Percentiles rank a stretch among this genome's conserved stretches.
phyloP scores from a whole-genome alignment of 2,797 vertebrate species.

The Myiotriccus ornatus region DNA sequence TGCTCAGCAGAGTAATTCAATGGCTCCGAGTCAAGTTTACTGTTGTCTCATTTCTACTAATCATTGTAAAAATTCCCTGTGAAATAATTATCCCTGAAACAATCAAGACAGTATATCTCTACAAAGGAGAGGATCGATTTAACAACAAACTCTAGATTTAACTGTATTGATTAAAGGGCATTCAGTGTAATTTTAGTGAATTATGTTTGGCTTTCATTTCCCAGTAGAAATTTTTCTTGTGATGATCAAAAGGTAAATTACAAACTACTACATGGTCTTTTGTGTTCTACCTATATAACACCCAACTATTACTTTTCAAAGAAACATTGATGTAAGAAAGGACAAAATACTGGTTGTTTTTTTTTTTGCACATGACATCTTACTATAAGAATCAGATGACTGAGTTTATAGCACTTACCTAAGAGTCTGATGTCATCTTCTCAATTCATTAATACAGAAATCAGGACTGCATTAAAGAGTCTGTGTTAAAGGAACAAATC shows the following conservation, averaged over 20 bases:
- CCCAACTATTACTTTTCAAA: constrained; percentile 50
- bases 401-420: constrained; percentile 70
- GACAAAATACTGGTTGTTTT: constrained; percentile 54
- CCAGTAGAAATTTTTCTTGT: constrained; percentile 75
- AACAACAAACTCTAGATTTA: constrained; percentile 90
- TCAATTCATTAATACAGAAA: constrained; percentile 73
- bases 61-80: constrained; percentile 73
- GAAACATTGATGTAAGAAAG: constrained; percentile 34
- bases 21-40: constrained; percentile 68
- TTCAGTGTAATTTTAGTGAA: constrained; percentile 82
- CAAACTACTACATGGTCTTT: constrained; percentile 61
- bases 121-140: constrained; percentile 83
- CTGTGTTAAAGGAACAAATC: constrained; percentile 72
- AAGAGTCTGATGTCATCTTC: constrained; percentile 70
- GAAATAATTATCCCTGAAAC: constrained; percentile 84
- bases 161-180: constrained; percentile 79
- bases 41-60: constrained; percentile 72
- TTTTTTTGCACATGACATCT: constrained; percentile 47
- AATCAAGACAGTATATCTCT: constrained; percentile 83
- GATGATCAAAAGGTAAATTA: constrained; percentile 69
- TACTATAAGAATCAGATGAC: constrained; percentile 60
- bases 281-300: constrained; percentile 46
- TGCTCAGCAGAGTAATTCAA: constrained; percentile 53
- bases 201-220: constrained; percentile 75
- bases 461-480: constrained; percentile 61